Evolutionary conservation across 23 tunicate genomes (phyloP).

Genomic region (Halocynthia roretzi): DNA sequence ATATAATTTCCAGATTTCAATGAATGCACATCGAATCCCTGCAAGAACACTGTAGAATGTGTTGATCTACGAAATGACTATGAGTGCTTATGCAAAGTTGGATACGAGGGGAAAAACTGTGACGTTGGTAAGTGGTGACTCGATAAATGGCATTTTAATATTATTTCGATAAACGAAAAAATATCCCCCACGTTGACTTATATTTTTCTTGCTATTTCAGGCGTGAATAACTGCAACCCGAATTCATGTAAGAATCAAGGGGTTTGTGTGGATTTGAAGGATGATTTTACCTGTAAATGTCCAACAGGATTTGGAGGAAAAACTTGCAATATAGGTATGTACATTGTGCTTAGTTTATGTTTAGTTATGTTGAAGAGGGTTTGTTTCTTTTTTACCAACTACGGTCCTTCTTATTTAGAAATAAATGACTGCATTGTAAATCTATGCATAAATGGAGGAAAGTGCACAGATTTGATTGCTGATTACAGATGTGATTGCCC

Average conservation of each 20-base stretch:
- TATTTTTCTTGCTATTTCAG: not conserved
- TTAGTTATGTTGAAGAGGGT: too few relatives aligned
- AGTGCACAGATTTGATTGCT: constrained; percentile 4
- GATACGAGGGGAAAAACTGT: constrained; percentile 6
- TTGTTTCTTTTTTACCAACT: not conserved
- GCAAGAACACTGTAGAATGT: not conserved
- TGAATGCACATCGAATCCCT: not conserved
- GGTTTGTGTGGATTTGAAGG: not conserved
- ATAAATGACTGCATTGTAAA: constrained; percentile 2
- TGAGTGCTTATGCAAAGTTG: not conserved
- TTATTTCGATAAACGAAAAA: not conserved
- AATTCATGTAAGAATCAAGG: not conserved
- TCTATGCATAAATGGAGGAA: constrained; percentile 15
- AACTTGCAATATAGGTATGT: not conserved
- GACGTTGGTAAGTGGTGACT: constrained; percentile 1
- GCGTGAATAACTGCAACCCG: not conserved
- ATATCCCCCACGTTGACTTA: not conserved
- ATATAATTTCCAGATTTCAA: not conserved
- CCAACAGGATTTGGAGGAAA: not conserved
- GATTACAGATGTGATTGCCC: constrained; percentile 13
- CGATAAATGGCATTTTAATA: not conserved
- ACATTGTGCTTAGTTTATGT: not conserved
- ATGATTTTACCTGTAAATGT: not conserved
- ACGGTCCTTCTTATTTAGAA: not conserved
- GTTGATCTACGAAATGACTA: not conserved